These are phyloP conservation scores for Melikaiella ostensackeni DNA, from an alignment of 2,888 invertebrate species.

Conservation along the genomic window DNA sequence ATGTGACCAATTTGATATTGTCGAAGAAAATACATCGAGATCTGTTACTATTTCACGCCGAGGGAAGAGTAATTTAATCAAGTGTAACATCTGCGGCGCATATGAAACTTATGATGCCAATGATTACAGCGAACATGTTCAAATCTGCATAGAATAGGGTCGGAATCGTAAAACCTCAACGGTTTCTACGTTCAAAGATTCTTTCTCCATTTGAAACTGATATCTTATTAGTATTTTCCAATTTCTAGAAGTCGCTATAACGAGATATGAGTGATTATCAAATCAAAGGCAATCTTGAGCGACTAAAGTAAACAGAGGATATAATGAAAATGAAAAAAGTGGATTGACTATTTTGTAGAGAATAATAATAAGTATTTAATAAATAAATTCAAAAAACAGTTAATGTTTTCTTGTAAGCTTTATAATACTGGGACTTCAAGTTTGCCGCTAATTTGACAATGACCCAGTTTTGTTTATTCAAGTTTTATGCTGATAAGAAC, in stretches of 20 bases:
- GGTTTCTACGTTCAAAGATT: not conserved
- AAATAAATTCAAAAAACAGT: too few species aligned
- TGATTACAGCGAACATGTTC: constrained; percentile 60
- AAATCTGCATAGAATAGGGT: constrained; percentile 53
- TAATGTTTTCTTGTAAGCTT: too few species aligned
- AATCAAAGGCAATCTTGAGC: too few species aligned
- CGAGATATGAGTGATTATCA: too few species aligned
- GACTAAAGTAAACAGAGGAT: too few species aligned
- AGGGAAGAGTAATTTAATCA: constrained; percentile 16
- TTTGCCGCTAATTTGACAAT: too few species aligned
- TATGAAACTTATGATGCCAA: constrained; percentile 58
- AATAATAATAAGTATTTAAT: too few species aligned
- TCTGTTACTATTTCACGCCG: not conserved
- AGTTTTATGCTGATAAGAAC: not conserved
- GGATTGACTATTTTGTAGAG: too few species aligned
- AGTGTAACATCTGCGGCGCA: constrained; percentile 60
- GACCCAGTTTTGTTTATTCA: not conserved
- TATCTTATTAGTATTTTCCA: not conserved
- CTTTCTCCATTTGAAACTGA: not conserved
- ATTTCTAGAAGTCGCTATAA: constrained; percentile 1
- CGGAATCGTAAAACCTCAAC: not conserved
- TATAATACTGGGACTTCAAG: too few species aligned
- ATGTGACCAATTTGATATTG: constrained; percentile 61
- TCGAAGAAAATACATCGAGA: constrained; percentile 37
- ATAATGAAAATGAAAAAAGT: too few species aligned